Evolutionary conservation across 2,113 vertebrate species (phyloP).

Genomic region (Microcebus jonahi): DNA sequence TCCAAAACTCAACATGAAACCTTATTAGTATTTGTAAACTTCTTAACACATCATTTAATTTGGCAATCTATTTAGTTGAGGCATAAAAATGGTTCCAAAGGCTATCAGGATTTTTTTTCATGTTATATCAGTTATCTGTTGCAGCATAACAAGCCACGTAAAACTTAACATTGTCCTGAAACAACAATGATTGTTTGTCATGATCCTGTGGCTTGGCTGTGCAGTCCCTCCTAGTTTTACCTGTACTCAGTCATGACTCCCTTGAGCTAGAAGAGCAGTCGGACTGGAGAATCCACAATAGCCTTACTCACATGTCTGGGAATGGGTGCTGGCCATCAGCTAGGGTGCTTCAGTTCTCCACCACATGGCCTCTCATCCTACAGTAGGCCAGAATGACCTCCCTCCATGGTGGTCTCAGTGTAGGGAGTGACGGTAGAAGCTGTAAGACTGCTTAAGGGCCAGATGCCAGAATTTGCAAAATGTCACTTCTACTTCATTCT

Average conservation of each 20-base stretch:
- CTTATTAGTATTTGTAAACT: conserved; percentile 13
- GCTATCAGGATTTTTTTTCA: not conserved
- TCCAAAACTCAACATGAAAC: not conserved
- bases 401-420: not conserved
- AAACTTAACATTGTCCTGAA: not conserved
- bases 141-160: not conserved
- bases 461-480: not conserved
- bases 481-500: not conserved
- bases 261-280: not conserved
- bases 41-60: conserved; percentile 40
- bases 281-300: not conserved
- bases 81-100: not conserved
- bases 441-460: not conserved
- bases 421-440: not conserved
- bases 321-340: not conserved
- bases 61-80: not conserved
- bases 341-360: not conserved
- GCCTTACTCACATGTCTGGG: not conserved
- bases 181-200: not conserved
- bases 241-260: not conserved
- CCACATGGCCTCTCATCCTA: not conserved
- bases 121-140: not conserved
- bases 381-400: not conserved
- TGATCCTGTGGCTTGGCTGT: not conserved
- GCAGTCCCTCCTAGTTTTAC: not conserved